These are phyloP conservation scores for Dufourea novaeangliae DNA, from an alignment of 1,140 invertebrate genomes.

Conservation along the genomic window DNA sequence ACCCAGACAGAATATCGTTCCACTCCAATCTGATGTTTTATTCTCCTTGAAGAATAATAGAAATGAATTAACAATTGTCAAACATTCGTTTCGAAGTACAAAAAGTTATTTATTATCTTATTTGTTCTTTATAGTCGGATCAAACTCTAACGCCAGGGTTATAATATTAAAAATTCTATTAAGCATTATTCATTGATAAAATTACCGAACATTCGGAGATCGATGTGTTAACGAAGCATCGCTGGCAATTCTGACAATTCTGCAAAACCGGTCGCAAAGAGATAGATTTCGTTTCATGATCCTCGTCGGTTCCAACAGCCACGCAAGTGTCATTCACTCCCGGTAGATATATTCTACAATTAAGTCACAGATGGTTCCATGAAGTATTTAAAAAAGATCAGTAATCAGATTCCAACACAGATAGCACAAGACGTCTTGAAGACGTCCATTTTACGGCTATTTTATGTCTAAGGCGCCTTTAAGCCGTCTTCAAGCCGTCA, in stretches of 20 bases:
- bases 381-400: background rate
- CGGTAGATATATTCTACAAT: conserved; percentile 71
- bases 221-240: conserved; percentile 81
- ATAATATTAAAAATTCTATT: background rate
- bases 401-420: too few relatives aligned
- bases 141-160: too few relatives aligned
- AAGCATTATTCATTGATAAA: background rate
- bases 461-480: too few relatives aligned
- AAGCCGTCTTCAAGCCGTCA: too few relatives aligned
- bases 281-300: conserved; percentile 75
- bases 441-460: too few relatives aligned
- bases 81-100: too few relatives aligned
- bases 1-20: conserved; percentile 84
- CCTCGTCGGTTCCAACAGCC: conserved; percentile 78
- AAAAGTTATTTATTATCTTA: too few relatives aligned
- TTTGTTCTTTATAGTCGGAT: too few relatives aligned
- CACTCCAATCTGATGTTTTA: conserved; percentile 79
- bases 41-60: conserved; percentile 24
- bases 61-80: too few relatives aligned
- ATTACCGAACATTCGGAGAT: conserved; percentile 77
- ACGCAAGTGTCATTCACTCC: conserved; percentile 81
- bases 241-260: conserved; percentile 80
- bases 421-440: too few relatives aligned
- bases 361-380: background rate
- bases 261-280: conserved; percentile 78